A percentile compares a stretch with the other conserved stretches of the same genome.
phyloP scores from a whole-genome alignment of 2,797 vertebrate genomes.

The Hippoglossus hippoglossus region DNA sequence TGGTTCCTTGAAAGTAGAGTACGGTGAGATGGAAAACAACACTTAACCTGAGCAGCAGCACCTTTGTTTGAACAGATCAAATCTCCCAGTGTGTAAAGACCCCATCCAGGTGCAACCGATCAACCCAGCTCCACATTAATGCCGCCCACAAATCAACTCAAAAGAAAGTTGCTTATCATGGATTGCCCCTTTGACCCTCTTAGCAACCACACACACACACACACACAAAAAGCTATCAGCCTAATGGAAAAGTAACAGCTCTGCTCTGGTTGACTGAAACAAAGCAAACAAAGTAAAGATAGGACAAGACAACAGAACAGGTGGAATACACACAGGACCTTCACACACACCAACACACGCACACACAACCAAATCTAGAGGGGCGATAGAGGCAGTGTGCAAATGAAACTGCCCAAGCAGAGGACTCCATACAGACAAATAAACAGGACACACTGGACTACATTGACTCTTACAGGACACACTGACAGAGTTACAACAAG shows the following conservation, averaged over 20 bases:
- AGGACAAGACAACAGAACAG: conserved; percentile 61
- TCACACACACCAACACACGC: conserved; percentile 42
- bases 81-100: conserved; percentile 34
- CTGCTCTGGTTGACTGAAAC: conserved; percentile 67
- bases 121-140: conserved; percentile 46
- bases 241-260: conserved; percentile 76
- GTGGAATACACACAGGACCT: conserved; percentile 61
- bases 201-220: conserved; percentile 25
- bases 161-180: conserved; percentile 63
- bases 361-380: conserved; percentile 22
- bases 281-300: conserved; percentile 72
- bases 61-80: conserved; percentile 52
- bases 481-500: background rate
- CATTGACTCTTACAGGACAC: background rate
- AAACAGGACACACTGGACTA: conserved; percentile 25
- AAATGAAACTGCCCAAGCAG: conserved; percentile 37
- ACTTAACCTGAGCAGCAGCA: conserved; percentile 24
- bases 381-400: conserved; percentile 34
- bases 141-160: conserved; percentile 20
- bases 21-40: conserved; percentile 26
- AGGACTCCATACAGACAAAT: conserved; percentile 8
- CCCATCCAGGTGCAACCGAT: conserved; percentile 13
- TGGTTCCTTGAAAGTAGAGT: background rate
- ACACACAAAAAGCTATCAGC: conserved; percentile 60
- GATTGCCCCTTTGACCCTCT: conserved; percentile 50